Evolutionary conservation across 2,888 invertebrate species (phyloP).

Genomic region (Leptodirus hochenwartii): DNA sequence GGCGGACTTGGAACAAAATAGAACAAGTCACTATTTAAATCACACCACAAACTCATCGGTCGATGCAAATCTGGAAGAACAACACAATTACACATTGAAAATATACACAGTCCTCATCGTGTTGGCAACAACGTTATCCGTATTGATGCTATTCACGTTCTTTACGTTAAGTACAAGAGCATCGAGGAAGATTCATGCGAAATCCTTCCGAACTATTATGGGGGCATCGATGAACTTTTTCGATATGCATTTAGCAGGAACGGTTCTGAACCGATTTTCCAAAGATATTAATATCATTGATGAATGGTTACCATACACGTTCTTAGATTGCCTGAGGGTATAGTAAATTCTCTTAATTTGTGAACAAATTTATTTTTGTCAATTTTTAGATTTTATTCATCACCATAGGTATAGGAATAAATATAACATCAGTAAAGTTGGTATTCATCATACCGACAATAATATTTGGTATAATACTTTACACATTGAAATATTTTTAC

Average conservation of each 20-base stretch:
- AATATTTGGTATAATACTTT: conserved; percentile 35
- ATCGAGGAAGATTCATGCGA: conserved; percentile 13
- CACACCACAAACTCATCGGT: too few species aligned
- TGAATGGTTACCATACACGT: conserved; percentile 12
- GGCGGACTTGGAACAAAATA: too few species aligned
- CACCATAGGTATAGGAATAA: conserved; percentile 48
- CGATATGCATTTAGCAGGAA: conserved; percentile 12
- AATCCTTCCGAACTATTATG: conserved; percentile 11
- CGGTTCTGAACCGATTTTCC: conserved; percentile 13
- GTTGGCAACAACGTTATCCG: too few species aligned
- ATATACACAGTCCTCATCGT: too few species aligned
- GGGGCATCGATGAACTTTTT: conserved; percentile 13
- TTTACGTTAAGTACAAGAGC: conserved; percentile 15
- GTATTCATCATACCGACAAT: conserved; percentile 45
- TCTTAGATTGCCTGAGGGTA: conserved; percentile 13
- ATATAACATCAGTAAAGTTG: conserved; percentile 51
- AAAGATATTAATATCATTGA: conserved; percentile 13
- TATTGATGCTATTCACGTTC: too few species aligned
- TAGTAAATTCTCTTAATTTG: conserved; percentile 7
- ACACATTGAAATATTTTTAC: conserved; percentile 6
- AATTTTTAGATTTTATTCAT: conserved; percentile 31
- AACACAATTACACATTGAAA: too few species aligned
- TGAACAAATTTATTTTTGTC: too few species aligned
- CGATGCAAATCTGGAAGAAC: too few species aligned
- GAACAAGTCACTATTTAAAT: too few species aligned